Evolutionary conservation across 2,797 vertebrate species (phyloP).

Genomic region (Alosa sapidissima): DNA sequence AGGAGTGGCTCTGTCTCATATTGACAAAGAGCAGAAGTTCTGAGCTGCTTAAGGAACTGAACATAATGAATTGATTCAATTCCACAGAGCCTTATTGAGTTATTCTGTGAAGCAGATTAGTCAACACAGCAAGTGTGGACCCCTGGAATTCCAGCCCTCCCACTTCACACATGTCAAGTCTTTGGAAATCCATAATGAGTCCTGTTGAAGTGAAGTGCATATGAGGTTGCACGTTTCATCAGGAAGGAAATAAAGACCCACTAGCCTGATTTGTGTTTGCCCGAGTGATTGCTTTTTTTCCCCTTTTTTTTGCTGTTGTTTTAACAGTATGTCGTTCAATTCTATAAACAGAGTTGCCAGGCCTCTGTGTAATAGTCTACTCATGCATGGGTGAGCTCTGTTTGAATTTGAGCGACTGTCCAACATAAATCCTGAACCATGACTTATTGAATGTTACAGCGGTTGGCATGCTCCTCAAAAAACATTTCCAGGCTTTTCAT

Average conservation of each 20-base stretch:
- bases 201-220: not conserved
- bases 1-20: not conserved
- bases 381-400: constrained; percentile 15
- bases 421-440: constrained; percentile 14
- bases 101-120: constrained; percentile 17
- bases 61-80: constrained; percentile 24
- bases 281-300: not conserved
- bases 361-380: constrained; percentile 5
- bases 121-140: constrained; percentile 12
- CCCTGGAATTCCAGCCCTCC: not conserved
- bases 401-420: not conserved
- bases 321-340: constrained; percentile 17
- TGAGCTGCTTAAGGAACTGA: constrained; percentile 19
- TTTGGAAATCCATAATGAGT: constrained; percentile 19
- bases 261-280: constrained; percentile 3
- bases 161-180: constrained; percentile 11
- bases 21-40: constrained; percentile 3
- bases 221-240: not conserved
- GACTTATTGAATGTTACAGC: constrained; percentile 27
- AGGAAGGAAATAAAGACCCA: not conserved
- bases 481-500: constrained; percentile 28
- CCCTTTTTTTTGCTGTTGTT: not conserved
- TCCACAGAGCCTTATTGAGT: constrained; percentile 23
- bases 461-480: constrained; percentile 31
- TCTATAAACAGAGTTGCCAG: constrained; percentile 3